phyloP scores from a whole-genome alignment of 2,113 vertebrate genomes.

The Phylloscopus trochiloides region DNA sequence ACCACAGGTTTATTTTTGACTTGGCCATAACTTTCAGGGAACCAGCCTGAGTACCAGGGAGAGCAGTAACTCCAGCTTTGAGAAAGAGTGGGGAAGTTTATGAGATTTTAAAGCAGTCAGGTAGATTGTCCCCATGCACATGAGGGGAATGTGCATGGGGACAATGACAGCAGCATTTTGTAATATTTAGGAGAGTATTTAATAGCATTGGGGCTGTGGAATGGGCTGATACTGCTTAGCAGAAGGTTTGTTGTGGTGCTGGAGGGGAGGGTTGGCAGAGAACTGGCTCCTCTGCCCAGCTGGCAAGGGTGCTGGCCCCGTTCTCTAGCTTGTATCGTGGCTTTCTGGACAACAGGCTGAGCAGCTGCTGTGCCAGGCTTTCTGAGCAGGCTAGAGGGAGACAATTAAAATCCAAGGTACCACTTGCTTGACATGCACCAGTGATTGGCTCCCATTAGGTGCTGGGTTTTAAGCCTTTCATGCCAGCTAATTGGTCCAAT shows the following conservation, averaged over 20 bases:
- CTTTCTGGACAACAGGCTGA: background rate
- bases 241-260: background rate
- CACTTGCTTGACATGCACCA: background rate
- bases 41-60: background rate
- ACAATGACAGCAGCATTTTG: background rate
- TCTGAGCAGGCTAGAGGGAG: background rate
- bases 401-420: slow-evolving; percentile 4
- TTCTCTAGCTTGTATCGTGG: background rate
- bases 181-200: slow-evolving; percentile 48
- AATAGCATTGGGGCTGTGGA: background rate
- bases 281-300: background rate
- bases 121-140: background rate
- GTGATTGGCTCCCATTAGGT: slow-evolving; percentile 11
- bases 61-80: slow-evolving; percentile 10
- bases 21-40: background rate
- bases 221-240: background rate
- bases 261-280: background rate
- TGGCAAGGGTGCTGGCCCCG: background rate
- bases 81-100: slow-evolving; percentile 5
- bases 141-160: background rate
- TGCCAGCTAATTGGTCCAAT: background rate
- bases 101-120: slow-evolving; percentile 37
- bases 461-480: slow-evolving; percentile 2
- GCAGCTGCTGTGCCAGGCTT: background rate
- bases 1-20: slow-evolving; percentile 15